Base-by-base conservation (phyloP, 2,888 invertebrate genomes). In the Neria commutata region DNA sequence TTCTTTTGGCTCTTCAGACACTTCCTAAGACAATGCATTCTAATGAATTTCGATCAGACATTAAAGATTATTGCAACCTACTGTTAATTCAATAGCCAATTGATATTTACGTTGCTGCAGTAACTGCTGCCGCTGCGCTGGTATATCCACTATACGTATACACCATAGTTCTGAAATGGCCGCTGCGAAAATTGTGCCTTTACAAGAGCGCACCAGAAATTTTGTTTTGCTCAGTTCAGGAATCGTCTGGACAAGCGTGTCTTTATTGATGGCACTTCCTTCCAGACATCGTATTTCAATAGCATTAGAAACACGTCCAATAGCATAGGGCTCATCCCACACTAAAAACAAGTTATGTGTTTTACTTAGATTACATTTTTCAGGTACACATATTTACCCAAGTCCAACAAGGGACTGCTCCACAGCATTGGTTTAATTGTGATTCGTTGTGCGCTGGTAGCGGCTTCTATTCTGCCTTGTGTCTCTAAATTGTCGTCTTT, bases 41-140 rank as follows among this genome's bases (percentile, higher is more conserved):
- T n/a, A 34, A 37, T 33, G n/a, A 34, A 23, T 16, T 10, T 34
- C 23, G 14, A 2, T 1, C 10, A 8, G 25, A 17, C 33, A n/a
- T 26, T 16, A 29, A 29, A 29, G 6, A 42, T 42, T 16, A 6
- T n/a, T 42, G 26, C 5, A 6, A 1, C 6, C 6, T 83, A 95
- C 96, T 56, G 94, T 94, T 65, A 98, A 83, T 78, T 92, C 91
- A 21, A 97, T 86, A 2, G 98, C 98, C 57, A 98, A 84, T 79
- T 97, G 93, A 82, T 96, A 99, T 76, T 96, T 93, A 77, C 95
- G 95, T 68, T 92, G 91, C 67, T 91, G 89, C 11, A 98, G 83
- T 50, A 99, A 84, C 67, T 89, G 89, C 72, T 91, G 87, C 29
- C 95, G 88, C 82, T 99, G 98, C 58, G 88, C 88, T 2, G 89